Evolutionary conservation across 2,113 vertebrate species (phyloP).

Genomic region (Mustela nigripes): DNA sequence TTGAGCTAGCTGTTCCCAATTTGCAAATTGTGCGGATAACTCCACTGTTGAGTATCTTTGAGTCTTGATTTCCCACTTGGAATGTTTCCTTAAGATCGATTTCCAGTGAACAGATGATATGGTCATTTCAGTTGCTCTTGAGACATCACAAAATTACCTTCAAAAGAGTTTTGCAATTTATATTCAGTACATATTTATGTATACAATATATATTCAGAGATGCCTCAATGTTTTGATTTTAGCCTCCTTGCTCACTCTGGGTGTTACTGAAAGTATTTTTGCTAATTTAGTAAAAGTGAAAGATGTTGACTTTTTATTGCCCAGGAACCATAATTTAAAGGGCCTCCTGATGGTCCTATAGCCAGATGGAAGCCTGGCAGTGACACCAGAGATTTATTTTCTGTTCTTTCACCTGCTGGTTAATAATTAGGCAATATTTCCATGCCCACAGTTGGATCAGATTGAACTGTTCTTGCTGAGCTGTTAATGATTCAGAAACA

Average conservation of each 20-base stretch:
- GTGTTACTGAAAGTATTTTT: constrained; percentile 17
- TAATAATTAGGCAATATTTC: constrained; percentile 69
- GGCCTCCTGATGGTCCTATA: background rate
- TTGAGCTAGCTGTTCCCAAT: background rate
- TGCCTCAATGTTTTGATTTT: constrained; percentile 12
- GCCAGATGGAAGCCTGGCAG: constrained; percentile 14
- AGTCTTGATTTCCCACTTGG: constrained; percentile 32
- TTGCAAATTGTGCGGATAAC: constrained; percentile 19
- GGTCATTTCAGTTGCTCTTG: constrained; percentile 40
- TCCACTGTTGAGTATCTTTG: background rate
- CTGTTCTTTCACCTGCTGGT: constrained; percentile 55
- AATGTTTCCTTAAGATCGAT: constrained; percentile 49
- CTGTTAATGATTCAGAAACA: constrained; percentile 53
- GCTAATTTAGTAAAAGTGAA: background rate
- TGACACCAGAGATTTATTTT: background rate
- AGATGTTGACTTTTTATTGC: background rate
- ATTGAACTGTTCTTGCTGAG: constrained; percentile 54
- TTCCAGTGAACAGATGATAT: constrained; percentile 42
- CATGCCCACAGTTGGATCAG: background rate
- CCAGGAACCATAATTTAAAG: background rate
- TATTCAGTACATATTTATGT: background rate
- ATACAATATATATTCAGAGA: background rate
- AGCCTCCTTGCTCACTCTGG: background rate
- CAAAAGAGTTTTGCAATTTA: background rate
- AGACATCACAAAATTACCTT: constrained; percentile 50